A percentile compares a stretch with the other conserved stretches of the same genome.
phyloP scores from a whole-genome alignment of 1,140 invertebrate species.

The Ips nitidus region DNA sequence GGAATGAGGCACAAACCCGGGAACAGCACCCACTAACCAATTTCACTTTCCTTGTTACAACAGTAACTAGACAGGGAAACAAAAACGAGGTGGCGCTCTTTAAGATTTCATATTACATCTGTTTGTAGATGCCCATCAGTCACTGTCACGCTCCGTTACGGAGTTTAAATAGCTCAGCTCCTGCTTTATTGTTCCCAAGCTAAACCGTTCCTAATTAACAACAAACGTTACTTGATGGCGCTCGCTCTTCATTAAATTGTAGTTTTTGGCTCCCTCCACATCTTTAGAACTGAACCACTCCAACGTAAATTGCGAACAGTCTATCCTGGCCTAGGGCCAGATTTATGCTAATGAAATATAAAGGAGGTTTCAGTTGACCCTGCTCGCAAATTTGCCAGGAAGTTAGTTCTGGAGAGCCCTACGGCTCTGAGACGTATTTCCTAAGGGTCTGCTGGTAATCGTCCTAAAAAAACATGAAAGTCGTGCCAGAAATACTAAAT shows the following conservation, averaged over 20 bases:
- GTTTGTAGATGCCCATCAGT: conserved; percentile 31
- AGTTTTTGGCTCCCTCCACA: conserved; percentile 4
- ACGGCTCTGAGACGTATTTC: no score
- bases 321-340: neutral
- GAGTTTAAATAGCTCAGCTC: conserved; percentile 31
- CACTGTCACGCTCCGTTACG: conserved; percentile 25
- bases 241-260: conserved; percentile 27
- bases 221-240: conserved; percentile 24
- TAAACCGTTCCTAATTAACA: conserved; percentile 34
- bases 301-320: neutral
- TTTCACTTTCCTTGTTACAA: conserved; percentile 5
- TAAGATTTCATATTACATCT: conserved; percentile 37
- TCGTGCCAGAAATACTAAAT: no score
- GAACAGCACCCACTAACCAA: conserved; percentile 4
- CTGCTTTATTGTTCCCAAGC: conserved; percentile 30
- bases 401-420: neutral
- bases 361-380: no score
- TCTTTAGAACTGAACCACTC: neutral
- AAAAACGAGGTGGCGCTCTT: conserved; percentile 9
- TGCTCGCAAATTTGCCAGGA: neutral
- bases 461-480: no score
- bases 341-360: no score
- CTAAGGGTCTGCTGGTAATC: no score
- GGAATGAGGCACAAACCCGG: conserved; percentile 25
- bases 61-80: neutral